Conservation (phyloP, 2,113 vertebrate genomes). For the Seriola quinqueradiata region DNA sequence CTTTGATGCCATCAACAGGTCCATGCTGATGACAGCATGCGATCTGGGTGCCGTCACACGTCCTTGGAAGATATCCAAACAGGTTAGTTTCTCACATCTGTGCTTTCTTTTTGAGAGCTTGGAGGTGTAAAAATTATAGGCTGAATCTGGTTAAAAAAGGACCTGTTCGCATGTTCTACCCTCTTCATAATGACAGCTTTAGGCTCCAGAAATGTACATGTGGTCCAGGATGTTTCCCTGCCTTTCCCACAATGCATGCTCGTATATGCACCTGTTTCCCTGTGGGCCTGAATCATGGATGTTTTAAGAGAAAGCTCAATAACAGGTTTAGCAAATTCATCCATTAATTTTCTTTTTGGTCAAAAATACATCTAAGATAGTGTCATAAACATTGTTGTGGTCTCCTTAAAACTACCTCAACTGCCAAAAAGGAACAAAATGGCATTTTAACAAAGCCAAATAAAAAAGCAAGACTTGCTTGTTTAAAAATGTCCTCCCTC, state of each 20-base stretch:
- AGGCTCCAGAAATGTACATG: background rate
- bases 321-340: background rate
- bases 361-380: background rate
- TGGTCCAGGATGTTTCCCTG: background rate
- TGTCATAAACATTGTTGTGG: background rate
- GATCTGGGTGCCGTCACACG: conserved; percentile 99
- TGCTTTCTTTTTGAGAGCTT: background rate
- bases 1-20: conserved; percentile 84
- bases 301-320: conserved; percentile 8
- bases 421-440: background rate
- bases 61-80: conserved; percentile 98
- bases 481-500: too few species aligned
- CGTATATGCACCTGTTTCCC: background rate
- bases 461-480: too few species aligned
- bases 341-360: background rate
- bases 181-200: background rate
- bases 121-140: background rate
- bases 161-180: background rate
- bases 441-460: background rate
- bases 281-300: background rate
- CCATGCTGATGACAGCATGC: conserved; percentile 99
- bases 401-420: background rate
- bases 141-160: background rate
- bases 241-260: background rate
- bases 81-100: conserved; percentile 83